These are phyloP conservation scores for Itoplectis maculator DNA, from an alignment of 2,888 invertebrate genomes.

Conservation along the genomic window DNA sequence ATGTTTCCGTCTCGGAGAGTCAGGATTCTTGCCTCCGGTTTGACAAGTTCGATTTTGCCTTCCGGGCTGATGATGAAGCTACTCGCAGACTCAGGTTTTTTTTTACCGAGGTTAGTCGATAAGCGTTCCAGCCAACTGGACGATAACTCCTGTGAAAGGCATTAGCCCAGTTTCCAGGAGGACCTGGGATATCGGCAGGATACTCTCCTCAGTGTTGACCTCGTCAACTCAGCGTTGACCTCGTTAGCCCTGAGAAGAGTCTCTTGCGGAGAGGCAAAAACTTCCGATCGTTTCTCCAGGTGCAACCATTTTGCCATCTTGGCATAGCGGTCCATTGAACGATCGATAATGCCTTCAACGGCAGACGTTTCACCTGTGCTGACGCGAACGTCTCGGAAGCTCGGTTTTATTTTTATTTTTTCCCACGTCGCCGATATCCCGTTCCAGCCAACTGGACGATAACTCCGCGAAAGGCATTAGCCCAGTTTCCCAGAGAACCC, in stretches of 20 bases:
- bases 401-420: conserved; percentile 7
- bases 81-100: conserved; percentile 74
- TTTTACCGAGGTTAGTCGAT: conserved; percentile 25
- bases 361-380: background rate
- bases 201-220: no score
- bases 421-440: conserved; percentile 6
- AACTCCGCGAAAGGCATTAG: conserved; percentile 73
- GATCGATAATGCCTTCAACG: no score
- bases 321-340: no score
- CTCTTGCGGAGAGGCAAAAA: no score
- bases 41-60: background rate
- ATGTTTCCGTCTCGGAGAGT: no score
- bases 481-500: conserved; percentile 74
- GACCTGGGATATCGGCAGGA: conserved; percentile 35
- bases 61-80: conserved; percentile 50
- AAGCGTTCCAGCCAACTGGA: conserved; percentile 21
- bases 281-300: no score
- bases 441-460: conserved; percentile 10
- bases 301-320: no score
- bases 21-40: no score
- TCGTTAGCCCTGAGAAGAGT: no score
- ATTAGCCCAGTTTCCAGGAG: conserved; percentile 78
- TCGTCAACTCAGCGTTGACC: no score
- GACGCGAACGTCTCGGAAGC: conserved; percentile 11
- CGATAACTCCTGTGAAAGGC: conserved; percentile 60